Evolutionary conservation across 23 tunicate genomes (phyloP).

Genomic region (Phallusia fumigata): DNA sequence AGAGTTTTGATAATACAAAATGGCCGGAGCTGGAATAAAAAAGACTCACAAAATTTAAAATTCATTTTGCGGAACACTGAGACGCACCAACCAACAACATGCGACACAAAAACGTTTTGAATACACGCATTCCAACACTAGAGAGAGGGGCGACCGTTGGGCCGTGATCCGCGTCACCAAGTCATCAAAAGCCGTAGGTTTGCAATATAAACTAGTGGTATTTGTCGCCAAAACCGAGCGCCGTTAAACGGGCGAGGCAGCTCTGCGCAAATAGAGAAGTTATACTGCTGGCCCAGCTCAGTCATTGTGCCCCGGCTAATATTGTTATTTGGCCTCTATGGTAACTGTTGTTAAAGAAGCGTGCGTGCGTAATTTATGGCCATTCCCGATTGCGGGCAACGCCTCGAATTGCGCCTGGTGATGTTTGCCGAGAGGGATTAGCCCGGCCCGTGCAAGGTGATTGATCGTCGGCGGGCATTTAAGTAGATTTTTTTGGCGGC

Average conservation of each 20-base stretch:
- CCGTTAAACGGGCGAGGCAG: background rate
- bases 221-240: background rate
- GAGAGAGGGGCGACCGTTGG: background rate
- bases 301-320: background rate
- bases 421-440: constrained; percentile 1
- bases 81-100: too few relatives aligned
- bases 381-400: background rate
- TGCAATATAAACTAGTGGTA: constrained; percentile 3
- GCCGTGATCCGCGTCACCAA: background rate
- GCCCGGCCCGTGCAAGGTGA: background rate
- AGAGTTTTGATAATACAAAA: too few relatives aligned
- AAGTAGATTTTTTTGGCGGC: background rate
- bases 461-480: constrained; percentile 6
- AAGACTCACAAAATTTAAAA: too few relatives aligned
- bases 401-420: background rate
- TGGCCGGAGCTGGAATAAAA: too few relatives aligned
- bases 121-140: too few relatives aligned
- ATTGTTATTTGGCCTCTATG: constrained; percentile 3
- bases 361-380: background rate
- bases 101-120: too few relatives aligned
- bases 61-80: too few relatives aligned
- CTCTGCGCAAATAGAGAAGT: constrained; percentile 2
- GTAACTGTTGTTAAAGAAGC: background rate
- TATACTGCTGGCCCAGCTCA: background rate
- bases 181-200: background rate